Evolutionary conservation across 2,888 invertebrate genomes (phyloP).

Genomic region (Argynnis bischoffii): DNA sequence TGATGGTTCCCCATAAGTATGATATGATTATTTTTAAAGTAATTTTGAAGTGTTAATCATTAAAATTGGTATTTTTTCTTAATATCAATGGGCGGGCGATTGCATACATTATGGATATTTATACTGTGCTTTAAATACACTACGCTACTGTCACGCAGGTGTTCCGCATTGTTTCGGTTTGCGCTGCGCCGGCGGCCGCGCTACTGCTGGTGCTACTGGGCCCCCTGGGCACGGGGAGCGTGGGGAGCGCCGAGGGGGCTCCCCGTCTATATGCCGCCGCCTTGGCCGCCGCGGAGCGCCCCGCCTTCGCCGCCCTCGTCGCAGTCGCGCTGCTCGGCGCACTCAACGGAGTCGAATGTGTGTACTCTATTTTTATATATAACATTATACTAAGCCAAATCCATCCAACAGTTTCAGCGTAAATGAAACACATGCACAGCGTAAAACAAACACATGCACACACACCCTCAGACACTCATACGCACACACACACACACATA

Average conservation of each 20-base stretch:
- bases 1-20: no score
- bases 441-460: no score
- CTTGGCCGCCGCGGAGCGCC: conserved; percentile 66
- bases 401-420: no score
- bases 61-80: no score
- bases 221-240: conserved; percentile 46
- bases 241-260: conserved; percentile 42
- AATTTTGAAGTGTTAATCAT: no score
- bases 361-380: conserved; percentile 38
- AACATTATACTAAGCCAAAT: no score
- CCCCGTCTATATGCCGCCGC: conserved; percentile 55
- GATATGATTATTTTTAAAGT: no score
- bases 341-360: conserved; percentile 64
- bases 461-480: no score
- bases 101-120: no score
- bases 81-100: no score
- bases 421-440: no score
- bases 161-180: conserved; percentile 59
- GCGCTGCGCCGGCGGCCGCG: conserved; percentile 56
- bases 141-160: conserved; percentile 46
- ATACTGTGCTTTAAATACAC: background rate
- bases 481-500: no score
- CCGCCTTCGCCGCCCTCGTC: conserved; percentile 63
- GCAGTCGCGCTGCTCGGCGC: conserved; percentile 63
- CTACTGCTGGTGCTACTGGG: conserved; percentile 61